phyloP scores from a whole-genome alignment of 2,113 vertebrate species.

The Channa argus region DNA sequence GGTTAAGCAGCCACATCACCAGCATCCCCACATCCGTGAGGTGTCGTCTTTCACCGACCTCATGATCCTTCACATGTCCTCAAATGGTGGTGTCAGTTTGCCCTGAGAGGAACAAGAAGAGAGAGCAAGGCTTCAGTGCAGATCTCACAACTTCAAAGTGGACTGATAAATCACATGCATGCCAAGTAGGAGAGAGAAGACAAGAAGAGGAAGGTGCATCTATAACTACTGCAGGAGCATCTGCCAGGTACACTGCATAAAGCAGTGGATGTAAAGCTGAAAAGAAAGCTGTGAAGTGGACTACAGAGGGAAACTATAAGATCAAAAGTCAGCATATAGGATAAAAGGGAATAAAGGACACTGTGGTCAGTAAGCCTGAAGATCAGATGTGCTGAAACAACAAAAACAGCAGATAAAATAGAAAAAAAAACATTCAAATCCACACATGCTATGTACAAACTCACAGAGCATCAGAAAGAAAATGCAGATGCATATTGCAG shows the following conservation, averaged over 20 bases:
- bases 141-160: constrained; percentile 60
- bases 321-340: background rate
- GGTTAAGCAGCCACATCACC: constrained; percentile 63
- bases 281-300: constrained; percentile 19
- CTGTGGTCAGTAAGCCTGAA: constrained; percentile 15
- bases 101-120: constrained; percentile 51
- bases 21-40: constrained; percentile 52
- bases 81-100: constrained; percentile 16
- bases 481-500: background rate
- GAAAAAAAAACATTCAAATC: constrained; percentile 15
- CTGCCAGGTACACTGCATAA: constrained; percentile 32
- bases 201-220: constrained; percentile 6
- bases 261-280: constrained; percentile 31
- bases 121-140: constrained; percentile 23
- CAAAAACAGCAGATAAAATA: background rate
- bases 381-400: constrained; percentile 4
- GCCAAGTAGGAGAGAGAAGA: constrained; percentile 18
- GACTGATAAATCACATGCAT: constrained; percentile 37
- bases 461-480: constrained; percentile 39
- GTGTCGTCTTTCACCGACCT: constrained; percentile 38
- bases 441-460: constrained; percentile 10
- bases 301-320: constrained; percentile 5
- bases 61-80: constrained; percentile 59
- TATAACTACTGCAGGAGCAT: constrained; percentile 25
- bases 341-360: constrained; percentile 38